Conservation (phyloP, 2,797 vertebrate species). For the Pseudochirops cupreus region DNA sequence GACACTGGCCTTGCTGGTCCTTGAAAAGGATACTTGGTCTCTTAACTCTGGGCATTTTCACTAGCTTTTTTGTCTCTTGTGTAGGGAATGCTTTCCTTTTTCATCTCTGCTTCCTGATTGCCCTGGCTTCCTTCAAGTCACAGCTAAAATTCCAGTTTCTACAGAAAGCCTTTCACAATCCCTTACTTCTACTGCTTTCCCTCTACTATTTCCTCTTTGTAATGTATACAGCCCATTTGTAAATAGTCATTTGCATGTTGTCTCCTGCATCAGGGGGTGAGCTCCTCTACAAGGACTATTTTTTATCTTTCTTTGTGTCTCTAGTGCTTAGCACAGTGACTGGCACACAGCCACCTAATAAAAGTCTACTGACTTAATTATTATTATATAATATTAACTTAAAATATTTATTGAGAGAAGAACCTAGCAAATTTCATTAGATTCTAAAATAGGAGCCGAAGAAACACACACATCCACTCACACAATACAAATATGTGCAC, state of each 20-base stretch:
- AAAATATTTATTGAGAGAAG: slow-evolving; percentile 35
- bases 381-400: slow-evolving; percentile 11
- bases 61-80: not conserved
- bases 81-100: not conserved
- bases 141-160: not conserved
- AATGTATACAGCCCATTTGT: not conserved
- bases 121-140: not conserved
- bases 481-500: not conserved
- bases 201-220: not conserved
- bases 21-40: not conserved
- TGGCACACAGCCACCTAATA: not conserved
- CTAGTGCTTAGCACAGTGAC: not conserved
- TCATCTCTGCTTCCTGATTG: not conserved
- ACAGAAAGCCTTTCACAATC: not conserved
- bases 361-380: not conserved
- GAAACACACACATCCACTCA: not conserved
- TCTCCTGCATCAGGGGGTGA: not conserved
- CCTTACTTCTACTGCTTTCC: not conserved
- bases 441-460: slow-evolving; percentile 39
- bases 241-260: not conserved
- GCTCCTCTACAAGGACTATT: not conserved
- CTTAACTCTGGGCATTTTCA: not conserved
- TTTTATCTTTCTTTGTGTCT: not conserved
- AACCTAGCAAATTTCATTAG: slow-evolving; percentile 31
- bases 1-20: not conserved